Percentiles rank a stretch among this genome's conserved stretches.
Conservation (phyloP, 2,113 vertebrate species). For the Salvator merianae region DNA sequence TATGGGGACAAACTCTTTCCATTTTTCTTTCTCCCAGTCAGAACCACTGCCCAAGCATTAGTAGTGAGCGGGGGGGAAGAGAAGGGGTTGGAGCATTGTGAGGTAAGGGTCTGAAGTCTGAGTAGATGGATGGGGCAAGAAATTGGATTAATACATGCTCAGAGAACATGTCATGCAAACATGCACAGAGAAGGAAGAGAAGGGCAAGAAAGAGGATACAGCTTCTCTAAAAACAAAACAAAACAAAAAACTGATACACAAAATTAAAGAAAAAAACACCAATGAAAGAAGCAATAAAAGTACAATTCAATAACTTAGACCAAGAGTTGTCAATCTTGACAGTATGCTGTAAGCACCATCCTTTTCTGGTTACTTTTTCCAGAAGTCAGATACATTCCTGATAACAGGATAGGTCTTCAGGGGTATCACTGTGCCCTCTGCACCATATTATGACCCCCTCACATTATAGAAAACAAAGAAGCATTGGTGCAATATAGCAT, state of each 20-base stretch:
- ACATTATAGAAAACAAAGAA: no score
- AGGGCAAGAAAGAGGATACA: neutral
- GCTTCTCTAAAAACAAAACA: neutral
- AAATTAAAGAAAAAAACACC: no score
- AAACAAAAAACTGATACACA: neutral
- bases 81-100: neutral
- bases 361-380: no score
- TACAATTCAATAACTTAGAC: neutral
- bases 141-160: neutral
- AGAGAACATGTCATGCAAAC: neutral
- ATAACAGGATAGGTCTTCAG: no score
- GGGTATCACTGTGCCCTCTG: no score
- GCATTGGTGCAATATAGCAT: no score
- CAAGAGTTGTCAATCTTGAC: no score
- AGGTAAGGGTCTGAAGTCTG: neutral
- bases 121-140: neutral
- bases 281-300: neutral
- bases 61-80: neutral
- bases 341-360: no score
- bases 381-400: no score
- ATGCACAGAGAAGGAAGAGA: no score
- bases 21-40: neutral
- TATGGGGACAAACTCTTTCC: neutral
- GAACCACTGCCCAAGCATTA: neutral
- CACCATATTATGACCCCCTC: no score